Conservation (phyloP, 2,113 vertebrate genomes). For the Oryzias woworae region DNA sequence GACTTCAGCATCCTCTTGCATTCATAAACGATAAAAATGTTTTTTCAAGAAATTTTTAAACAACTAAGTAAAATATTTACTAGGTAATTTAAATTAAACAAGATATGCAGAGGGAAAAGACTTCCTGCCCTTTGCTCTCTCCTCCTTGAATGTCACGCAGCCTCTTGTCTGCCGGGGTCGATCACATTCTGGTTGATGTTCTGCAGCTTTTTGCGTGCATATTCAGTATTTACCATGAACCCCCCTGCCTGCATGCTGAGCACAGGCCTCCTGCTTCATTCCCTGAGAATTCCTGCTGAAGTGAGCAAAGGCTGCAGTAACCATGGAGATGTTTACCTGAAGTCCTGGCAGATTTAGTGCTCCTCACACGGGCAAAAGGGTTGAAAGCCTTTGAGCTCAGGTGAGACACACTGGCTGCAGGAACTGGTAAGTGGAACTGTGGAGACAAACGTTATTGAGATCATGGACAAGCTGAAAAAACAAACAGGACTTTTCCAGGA, state of each 20-base stretch:
- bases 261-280: background rate
- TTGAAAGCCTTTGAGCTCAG: constrained; percentile 35
- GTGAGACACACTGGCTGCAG: constrained; percentile 11
- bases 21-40: background rate
- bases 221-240: background rate
- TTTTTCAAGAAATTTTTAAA: background rate
- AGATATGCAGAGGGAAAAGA: background rate
- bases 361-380: constrained; percentile 12
- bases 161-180: background rate
- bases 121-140: background rate
- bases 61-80: too few species aligned
- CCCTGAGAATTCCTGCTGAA: background rate
- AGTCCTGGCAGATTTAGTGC: constrained; percentile 20
- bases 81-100: too few species aligned
- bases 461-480: too few species aligned
- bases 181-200: constrained; percentile 14
- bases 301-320: constrained; percentile 1
- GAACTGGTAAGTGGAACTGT: background rate
- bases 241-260: constrained; percentile 4
- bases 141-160: background rate
- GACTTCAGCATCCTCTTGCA: constrained; percentile 1
- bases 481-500: too few species aligned
- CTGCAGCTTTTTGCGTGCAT: constrained; percentile 14
- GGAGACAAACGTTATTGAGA: background rate
- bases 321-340: constrained; percentile 16